A percentile compares a stretch with the other conserved stretches of the same genome.
Conservation (phyloP, 2,888 invertebrate species). For the Mythimna pallens region DNA sequence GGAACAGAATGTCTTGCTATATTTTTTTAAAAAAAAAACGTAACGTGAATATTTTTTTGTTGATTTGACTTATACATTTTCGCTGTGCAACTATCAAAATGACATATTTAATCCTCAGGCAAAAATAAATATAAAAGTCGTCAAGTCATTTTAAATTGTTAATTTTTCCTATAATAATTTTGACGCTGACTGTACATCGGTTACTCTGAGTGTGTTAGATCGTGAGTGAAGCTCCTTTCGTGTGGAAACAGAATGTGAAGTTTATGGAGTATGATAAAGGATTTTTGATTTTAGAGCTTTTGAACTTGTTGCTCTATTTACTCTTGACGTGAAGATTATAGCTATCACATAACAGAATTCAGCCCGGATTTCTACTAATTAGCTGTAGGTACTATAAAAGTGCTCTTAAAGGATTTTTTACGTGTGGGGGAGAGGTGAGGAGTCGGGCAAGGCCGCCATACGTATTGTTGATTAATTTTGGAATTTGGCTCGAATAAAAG, state of each 20-base stretch:
- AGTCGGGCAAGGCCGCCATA: not conserved
- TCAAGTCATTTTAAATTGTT: not conserved
- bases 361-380: not conserved
- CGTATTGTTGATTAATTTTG: not conserved
- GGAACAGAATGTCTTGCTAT: too few species aligned
- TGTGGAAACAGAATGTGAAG: slow-evolving; percentile 7
- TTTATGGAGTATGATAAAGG: slow-evolving; percentile 22
- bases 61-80: too few species aligned
- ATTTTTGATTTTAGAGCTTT: not conserved
- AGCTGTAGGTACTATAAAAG: not conserved
- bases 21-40: too few species aligned
- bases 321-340: not conserved
- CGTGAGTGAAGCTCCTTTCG: slow-evolving; percentile 27
- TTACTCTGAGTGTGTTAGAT: slow-evolving; percentile 10
- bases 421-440: too few species aligned
- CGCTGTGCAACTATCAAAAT: not conserved
- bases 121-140: not conserved
- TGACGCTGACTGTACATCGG: slow-evolving; percentile 22
- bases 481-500: not conserved
- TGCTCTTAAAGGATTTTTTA: not conserved
- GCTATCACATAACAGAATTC: not conserved
- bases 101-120: not conserved
- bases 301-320: slow-evolving; percentile 21
- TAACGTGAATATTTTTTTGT: too few species aligned
- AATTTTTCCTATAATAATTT: not conserved